Conservation (phyloP, 2,113 vertebrate genomes). For the Chrysemys picta region DNA sequence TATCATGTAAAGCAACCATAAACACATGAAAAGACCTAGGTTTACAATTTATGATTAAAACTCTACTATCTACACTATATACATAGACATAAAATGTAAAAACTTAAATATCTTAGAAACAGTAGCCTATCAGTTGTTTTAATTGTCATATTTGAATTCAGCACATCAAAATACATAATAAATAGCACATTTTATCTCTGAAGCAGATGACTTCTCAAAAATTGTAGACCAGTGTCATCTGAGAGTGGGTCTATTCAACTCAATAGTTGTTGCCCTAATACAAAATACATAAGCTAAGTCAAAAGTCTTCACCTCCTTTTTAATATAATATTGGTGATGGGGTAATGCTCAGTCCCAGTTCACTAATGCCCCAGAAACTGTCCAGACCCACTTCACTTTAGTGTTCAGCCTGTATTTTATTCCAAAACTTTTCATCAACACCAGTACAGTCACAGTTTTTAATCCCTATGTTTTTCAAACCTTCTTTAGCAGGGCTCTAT, state of each 20-base stretch:
- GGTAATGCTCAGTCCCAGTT: not conserved
- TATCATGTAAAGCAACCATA: too few relatives aligned
- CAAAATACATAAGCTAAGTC: not conserved
- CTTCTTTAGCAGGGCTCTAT: not conserved
- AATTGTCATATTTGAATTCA: too few relatives aligned
- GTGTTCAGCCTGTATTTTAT: not conserved
- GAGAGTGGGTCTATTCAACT: not conserved
- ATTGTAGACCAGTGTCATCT: too few relatives aligned
- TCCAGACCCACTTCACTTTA: not conserved
- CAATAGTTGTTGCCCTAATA: not conserved
- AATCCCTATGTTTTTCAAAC: not conserved
- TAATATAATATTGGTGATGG: not conserved
- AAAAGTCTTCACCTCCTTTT: not conserved
- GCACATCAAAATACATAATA: too few relatives aligned
- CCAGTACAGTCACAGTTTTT: not conserved
- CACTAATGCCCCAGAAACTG: not conserved
- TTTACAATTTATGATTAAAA: too few relatives aligned
- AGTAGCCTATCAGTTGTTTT: too few relatives aligned
- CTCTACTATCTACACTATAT: too few relatives aligned
- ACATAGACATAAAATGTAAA: too few relatives aligned
- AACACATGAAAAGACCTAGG: too few relatives aligned
- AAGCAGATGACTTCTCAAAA: too few relatives aligned
- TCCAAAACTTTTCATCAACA: not conserved
- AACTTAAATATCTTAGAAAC: too few relatives aligned
- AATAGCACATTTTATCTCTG: too few relatives aligned